A percentile compares a stretch with the other conserved stretches of the same genome.
These are phyloP conservation scores for Phaedon cochleariae DNA, from an alignment of 2,888 invertebrate genomes.

Conservation along the genomic window DNA sequence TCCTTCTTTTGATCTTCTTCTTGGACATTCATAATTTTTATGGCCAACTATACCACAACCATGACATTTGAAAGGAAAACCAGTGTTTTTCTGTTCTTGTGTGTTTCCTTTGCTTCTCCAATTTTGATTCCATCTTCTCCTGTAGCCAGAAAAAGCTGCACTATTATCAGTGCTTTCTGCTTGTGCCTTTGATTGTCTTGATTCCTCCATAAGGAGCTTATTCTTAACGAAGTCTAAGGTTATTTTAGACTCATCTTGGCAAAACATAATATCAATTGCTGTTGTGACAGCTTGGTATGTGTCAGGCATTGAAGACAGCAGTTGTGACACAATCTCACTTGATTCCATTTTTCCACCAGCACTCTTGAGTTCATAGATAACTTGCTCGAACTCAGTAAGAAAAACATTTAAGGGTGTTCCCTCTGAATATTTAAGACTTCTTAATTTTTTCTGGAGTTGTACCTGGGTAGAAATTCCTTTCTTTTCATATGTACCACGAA, in stretches of 20 bases:
- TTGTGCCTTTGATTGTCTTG: constrained; percentile 7
- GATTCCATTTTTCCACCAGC: constrained; percentile 2
- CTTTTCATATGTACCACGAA: background rate
- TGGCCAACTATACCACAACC: constrained; percentile 30
- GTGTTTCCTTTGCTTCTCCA: background rate
- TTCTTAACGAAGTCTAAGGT: constrained; percentile 8
- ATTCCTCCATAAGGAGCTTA: no score
- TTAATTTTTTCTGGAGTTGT: constrained; percentile 19
- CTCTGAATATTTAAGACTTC: constrained; percentile 17
- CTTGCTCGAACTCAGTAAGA: constrained; percentile 6
- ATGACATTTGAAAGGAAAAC: constrained; percentile 29
- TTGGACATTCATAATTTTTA: constrained; percentile 28
- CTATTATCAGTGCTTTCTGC: no score
- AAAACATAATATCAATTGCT: constrained; percentile 21
- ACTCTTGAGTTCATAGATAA: constrained; percentile 1
- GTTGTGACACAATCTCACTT: background rate
- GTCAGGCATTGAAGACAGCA: constrained; percentile 16
- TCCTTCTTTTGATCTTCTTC: constrained; percentile 9
- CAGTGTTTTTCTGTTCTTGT: background rate
- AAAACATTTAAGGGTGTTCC: background rate
- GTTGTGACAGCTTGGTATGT: constrained; percentile 20
- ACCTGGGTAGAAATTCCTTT: constrained; percentile 15
- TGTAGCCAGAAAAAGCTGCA: no score
- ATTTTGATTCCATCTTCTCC: no score
- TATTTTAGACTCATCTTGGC: background rate